These are phyloP conservation scores for Lonchura striata DNA, from an alignment of 2,113 vertebrate genomes.

Conservation along the genomic window DNA sequence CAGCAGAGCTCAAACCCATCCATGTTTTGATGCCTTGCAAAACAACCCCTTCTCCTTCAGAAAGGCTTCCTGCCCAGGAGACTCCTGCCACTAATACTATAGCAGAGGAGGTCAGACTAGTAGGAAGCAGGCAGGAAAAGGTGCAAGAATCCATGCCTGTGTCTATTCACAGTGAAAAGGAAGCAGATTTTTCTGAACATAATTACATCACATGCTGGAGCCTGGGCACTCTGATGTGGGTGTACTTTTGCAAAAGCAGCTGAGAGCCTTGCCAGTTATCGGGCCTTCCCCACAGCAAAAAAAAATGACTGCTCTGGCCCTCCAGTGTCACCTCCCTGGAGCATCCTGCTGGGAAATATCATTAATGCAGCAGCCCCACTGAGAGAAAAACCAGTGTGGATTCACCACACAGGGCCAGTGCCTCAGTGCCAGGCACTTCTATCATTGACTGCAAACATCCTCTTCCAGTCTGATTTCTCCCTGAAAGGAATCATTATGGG, in stretches of 20 bases:
- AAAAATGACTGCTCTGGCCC: background rate
- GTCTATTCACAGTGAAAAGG: background rate
- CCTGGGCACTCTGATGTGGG: background rate
- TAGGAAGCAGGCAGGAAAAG: background rate
- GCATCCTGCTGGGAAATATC: background rate
- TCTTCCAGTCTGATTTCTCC: background rate
- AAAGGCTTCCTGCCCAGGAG: background rate
- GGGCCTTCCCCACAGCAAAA: background rate
- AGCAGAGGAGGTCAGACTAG: background rate
- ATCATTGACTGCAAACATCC: background rate
- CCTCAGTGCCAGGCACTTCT: background rate
- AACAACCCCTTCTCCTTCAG: background rate
- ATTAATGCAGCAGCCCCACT: background rate
- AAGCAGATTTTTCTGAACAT: background rate
- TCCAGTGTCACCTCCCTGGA: background rate
- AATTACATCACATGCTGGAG: fast-evolving
- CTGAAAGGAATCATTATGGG: background rate
- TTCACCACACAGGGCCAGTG: background rate
- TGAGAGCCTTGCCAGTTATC: background rate
- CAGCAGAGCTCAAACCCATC: background rate
- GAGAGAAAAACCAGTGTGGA: background rate
- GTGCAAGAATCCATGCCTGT: background rate
- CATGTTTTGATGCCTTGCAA: fast-evolving
- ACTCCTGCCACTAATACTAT: background rate
- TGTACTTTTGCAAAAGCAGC: background rate